Evolutionary conservation across 2,888 invertebrate species (phyloP).

Genomic region (Noctua fimbriata): DNA sequence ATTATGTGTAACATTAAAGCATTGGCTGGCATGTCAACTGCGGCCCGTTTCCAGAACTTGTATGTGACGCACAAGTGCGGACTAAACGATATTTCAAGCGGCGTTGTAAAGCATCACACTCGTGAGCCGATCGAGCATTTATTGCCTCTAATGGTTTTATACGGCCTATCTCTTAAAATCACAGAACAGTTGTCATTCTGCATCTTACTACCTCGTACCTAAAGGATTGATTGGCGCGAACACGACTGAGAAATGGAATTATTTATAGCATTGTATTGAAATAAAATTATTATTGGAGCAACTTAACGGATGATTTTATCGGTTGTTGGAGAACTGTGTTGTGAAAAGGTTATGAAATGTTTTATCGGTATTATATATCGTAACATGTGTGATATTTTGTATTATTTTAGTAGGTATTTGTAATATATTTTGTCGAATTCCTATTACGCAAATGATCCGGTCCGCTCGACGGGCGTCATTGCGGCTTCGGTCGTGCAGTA

Average conservation of each 20-base stretch:
- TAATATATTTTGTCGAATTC: slow-evolving; percentile 83
- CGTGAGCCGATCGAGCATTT: slow-evolving; percentile 77
- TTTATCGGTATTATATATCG: background rate
- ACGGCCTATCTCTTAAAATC: slow-evolving; percentile 78
- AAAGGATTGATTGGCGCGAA: slow-evolving; percentile 40
- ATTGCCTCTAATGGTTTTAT: slow-evolving; percentile 83
- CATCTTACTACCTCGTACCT: slow-evolving; percentile 38
- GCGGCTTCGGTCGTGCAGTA: slow-evolving; percentile 88
- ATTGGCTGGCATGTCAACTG: slow-evolving; percentile 72
- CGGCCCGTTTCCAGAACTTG: slow-evolving; percentile 67
- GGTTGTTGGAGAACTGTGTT: background rate
- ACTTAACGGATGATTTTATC: slow-evolving; percentile 11
- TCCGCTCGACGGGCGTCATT: slow-evolving; percentile 84
- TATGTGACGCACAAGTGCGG: slow-evolving; percentile 52
- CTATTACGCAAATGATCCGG: slow-evolving; percentile 87
- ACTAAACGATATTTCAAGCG: slow-evolving; percentile 72
- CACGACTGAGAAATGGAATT: slow-evolving; percentile 28
- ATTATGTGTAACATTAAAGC: slow-evolving; percentile 74
- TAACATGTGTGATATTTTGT: slow-evolving; percentile 54
- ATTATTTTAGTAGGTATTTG: slow-evolving; percentile 43
- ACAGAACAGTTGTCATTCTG: slow-evolving; percentile 72
- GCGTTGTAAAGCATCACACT: slow-evolving; percentile 77
- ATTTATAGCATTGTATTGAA: slow-evolving; percentile 38
- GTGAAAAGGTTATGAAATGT: background rate
- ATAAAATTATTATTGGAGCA: slow-evolving; percentile 17